Evolutionary conservation across 1,140 invertebrate genomes (phyloP), one percentile per base, ranked within the genome.

Genomic region (Copidosoma floridanum): DNA sequence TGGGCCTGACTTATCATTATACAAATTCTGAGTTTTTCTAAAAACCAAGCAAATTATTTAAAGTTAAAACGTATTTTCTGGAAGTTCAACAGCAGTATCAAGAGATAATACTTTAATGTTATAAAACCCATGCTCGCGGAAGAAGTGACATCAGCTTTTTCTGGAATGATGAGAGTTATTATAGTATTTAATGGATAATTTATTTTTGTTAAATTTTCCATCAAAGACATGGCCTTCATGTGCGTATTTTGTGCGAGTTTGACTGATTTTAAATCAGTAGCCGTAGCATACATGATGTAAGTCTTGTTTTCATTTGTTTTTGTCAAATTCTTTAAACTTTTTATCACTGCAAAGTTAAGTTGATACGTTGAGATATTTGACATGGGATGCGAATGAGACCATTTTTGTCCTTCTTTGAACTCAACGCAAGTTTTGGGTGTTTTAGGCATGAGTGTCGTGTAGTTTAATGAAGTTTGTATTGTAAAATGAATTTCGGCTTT

Each of bases 401-500:
- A 92, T 14, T 94, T 79, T 0, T 61, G 59, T 24, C 59, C 59
- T 51, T 56, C 44, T 44, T 51, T 56, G 12, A 50, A 61, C 26
- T 61, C 53, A 2, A 53, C 20, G 27, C 35, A 56, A 11, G 55
- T 55, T 32, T 55, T 18, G n/a, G 59, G 47, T 20, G 16, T 35
- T 6, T 41, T 43, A 14, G 59, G 27, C n/a, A 20, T 50, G 18
- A 61, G 26, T 14, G 90, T 83, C 0, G 82, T 87, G 70, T 86
- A 87, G 18, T 85, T 82, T 57, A 84, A 79, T 50, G 85, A 80
- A 55, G 90, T 85, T 2, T 87, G 89, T 2, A 97, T 69, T 6
- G 82, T 88, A n/a, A 95, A 86, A 48, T 84, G 79, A 73, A 94
- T 96, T 12, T 84, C 88, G 0, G 94, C 90, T 74, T 97, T 97